Base-by-base conservation (phyloP, 2,888 invertebrate genomes). In the Hyalella azteca region DNA sequence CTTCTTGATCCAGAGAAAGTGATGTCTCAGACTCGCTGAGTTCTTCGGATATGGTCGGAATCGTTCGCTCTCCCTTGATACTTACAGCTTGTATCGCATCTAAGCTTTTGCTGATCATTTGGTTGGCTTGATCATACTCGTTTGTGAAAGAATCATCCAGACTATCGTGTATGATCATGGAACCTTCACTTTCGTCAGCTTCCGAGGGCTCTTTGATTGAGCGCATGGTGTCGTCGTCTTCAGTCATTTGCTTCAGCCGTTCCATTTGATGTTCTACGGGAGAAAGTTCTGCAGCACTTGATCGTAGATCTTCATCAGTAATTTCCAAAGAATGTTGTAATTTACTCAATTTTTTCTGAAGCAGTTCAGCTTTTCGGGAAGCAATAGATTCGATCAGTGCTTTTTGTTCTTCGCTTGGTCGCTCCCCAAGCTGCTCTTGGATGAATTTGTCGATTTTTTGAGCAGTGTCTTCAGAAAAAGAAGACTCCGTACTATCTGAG, bases 221-320 rank as follows among this genome's bases (percentile, higher is more conserved):
- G 19, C 81, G 77, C 54, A 79, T 80, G 19, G 39, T 82, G 29
- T 84, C 84, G n/a, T 84, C 84, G 11, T 84, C 84, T 45, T 45
- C 75, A 39, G 85, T 82, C 85, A 85, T 85, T 49, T 83, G 83
- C 4, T 83, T 81, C 5, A 85, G 79, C 13, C 82, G 78, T 49
- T 83, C 83, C 85, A 83, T 83, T 19, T 85, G 85, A 49, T 78
- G 81, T 49, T 85, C 85, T 77, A 85, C 79, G 3, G 85, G 85
- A 11, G 85, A 85, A 0, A 83, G 80, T 45, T 83, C 85, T 29
- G 83, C 82, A 22, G 78, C 82, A 78, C 83, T 83, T 13, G 83
- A 83, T 26, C 82, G 78, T 22, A 85, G 66, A 60, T 85, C 85
- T 79, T 85, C 85, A 73, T 85, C 85, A 15, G 85, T 85, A 26